Percentiles rank a stretch among this genome's conserved stretches.
These are phyloP conservation scores for Macaca mulatta DNA, from an alignment of 2,113 vertebrate genomes.

Conservation along the genomic window DNA sequence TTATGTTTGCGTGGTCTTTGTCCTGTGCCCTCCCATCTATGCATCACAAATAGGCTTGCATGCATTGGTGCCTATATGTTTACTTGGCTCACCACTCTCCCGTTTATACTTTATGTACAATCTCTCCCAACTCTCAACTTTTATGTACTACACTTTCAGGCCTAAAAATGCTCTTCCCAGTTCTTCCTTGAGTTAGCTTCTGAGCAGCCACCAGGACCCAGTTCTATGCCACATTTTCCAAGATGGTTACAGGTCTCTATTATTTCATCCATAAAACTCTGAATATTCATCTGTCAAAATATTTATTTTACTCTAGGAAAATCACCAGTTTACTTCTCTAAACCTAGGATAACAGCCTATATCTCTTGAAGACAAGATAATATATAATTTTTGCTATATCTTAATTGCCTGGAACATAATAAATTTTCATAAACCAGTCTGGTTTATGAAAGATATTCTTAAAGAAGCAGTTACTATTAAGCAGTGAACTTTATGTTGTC, in stretches of 20 bases:
- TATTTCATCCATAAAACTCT: not conserved
- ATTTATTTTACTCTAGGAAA: not conserved
- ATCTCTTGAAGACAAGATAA: not conserved
- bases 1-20: accelerated
- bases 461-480: not conserved
- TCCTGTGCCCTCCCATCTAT: not conserved
- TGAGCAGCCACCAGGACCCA: not conserved
- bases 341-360: not conserved
- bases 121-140: not conserved
- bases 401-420: not conserved
- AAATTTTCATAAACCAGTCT: not conserved
- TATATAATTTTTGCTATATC: not conserved
- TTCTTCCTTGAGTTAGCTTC: not conserved
- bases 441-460: not conserved
- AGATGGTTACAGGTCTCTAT: not conserved
- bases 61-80: accelerated
- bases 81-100: not conserved
- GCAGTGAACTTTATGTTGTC: accelerated
- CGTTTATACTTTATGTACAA: too few species aligned
- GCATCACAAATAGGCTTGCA: not conserved
- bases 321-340: not conserved
- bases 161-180: not conserved
- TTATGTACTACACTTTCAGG: not conserved
- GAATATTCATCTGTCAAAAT: not conserved
- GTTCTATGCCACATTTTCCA: not conserved